Evolutionary conservation across 1,140 invertebrate genomes (phyloP).

Genomic region (Drosophila repletoides): DNA sequence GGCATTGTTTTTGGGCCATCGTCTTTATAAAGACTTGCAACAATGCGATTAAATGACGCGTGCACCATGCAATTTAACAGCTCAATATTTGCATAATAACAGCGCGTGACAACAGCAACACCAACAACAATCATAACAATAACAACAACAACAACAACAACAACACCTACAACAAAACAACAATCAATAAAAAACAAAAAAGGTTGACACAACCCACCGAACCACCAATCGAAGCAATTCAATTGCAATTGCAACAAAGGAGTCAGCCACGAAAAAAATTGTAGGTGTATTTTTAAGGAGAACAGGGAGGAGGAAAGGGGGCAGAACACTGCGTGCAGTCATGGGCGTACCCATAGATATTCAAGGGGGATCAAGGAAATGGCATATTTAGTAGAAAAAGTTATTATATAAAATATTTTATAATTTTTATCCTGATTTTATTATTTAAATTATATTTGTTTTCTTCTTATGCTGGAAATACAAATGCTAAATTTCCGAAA

Average conservation of each 20-base stretch:
- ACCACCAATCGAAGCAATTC: constrained; percentile 33
- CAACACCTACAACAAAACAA: not conserved
- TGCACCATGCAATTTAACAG: constrained; percentile 71
- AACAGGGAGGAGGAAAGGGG: not conserved
- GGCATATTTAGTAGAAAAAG: no score
- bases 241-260: constrained; percentile 39
- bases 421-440: no score
- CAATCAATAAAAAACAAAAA: not conserved
- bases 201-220: no score
- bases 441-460: no score
- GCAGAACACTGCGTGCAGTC: no score
- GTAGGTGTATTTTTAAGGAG: not conserved
- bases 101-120: constrained; percentile 70
- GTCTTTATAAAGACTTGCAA: constrained; percentile 50
- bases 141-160: constrained; percentile 10
- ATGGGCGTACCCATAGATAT: no score
- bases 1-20: constrained; percentile 37
- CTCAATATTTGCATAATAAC: constrained; percentile 79
- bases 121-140: constrained; percentile 19
- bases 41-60: constrained; percentile 71
- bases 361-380: no score
- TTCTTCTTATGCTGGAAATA: no score
- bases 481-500: no score
- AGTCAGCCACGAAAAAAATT: constrained; percentile 9
- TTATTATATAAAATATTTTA: no score